Evolutionary conservation across 2,888 invertebrate species (phyloP).

Genomic region (Dryobotodes eremita): DNA sequence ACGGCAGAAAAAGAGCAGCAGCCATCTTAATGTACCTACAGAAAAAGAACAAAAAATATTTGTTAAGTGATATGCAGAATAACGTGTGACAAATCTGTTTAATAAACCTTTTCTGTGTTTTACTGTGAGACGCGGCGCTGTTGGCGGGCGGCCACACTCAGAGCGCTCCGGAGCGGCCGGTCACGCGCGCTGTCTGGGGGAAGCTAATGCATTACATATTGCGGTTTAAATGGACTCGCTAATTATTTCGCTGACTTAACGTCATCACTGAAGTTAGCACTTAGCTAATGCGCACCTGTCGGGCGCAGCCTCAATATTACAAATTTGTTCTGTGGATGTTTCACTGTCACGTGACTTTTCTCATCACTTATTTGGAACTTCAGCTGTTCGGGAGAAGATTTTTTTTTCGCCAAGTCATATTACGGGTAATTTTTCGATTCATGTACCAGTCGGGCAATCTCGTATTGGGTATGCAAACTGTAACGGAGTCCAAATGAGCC

Average conservation of each 20-base stretch:
- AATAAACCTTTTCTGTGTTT: background rate
- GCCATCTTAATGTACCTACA: background rate
- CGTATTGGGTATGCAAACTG: background rate
- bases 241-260: slow-evolving; percentile 3
- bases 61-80: too few species aligned
- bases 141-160: background rate
- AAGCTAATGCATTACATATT: slow-evolving; percentile 34
- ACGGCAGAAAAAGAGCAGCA: background rate
- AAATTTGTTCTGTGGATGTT: background rate
- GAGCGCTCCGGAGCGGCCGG: background rate
- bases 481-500: background rate
- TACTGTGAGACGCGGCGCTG: background rate
- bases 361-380: background rate
- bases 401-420: background rate
- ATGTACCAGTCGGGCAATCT: background rate
- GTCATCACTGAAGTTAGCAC: background rate
- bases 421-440: background rate
- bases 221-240: slow-evolving; percentile 29
- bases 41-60: too few species aligned
- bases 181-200: background rate
- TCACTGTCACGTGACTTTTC: background rate
- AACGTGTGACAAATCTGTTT: too few species aligned
- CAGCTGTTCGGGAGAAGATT: too few species aligned
- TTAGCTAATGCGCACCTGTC: background rate
- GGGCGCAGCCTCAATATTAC: background rate